A percentile compares a stretch with the other conserved stretches of the same genome.
These are phyloP conservation scores for Spondyliosoma cantharus DNA, from an alignment of 2,797 vertebrate species.

Conservation along the genomic window DNA sequence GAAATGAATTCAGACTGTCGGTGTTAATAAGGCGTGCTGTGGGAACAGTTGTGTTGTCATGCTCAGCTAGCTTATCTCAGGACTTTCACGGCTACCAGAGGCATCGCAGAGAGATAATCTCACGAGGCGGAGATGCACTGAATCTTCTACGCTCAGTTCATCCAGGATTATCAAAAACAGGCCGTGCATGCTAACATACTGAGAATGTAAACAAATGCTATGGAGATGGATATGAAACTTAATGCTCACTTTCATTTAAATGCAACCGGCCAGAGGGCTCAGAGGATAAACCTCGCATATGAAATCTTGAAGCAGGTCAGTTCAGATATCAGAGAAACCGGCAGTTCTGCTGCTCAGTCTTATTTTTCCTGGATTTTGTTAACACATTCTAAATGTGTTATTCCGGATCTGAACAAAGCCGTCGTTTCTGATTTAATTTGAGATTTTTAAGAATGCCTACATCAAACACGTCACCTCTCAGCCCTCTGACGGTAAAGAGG, in stretches of 20 bases:
- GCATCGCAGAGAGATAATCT: conserved; percentile 58
- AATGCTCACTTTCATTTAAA: conserved; percentile 30
- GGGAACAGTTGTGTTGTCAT: conserved; percentile 17
- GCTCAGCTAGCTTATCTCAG: conserved; percentile 8
- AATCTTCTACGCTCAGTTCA: conserved; percentile 17
- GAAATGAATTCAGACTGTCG: not conserved
- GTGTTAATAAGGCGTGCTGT: not conserved
- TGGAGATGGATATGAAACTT: conserved; percentile 27
- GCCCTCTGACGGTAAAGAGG: conserved; percentile 43
- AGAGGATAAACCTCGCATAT: conserved; percentile 9
- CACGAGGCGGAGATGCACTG: conserved; percentile 18
- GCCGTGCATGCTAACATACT: not conserved
- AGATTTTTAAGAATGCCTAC: not conserved
- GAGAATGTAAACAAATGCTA: conserved; percentile 44
- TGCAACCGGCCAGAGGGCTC: not conserved
- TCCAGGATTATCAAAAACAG: conserved; percentile 49
- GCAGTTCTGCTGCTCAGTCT: not conserved
- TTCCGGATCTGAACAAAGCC: accelerated
- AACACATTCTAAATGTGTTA: not conserved
- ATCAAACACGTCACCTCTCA: not conserved
- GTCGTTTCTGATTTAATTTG: not conserved
- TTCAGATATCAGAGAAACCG: not conserved
- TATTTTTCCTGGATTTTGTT: not conserved
- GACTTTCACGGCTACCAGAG: conserved; percentile 14
- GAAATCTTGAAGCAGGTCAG: conserved; percentile 2